These are phyloP conservation scores for Myotis davidii DNA, from an alignment of 2,113 vertebrate genomes.

Conservation along the genomic window DNA sequence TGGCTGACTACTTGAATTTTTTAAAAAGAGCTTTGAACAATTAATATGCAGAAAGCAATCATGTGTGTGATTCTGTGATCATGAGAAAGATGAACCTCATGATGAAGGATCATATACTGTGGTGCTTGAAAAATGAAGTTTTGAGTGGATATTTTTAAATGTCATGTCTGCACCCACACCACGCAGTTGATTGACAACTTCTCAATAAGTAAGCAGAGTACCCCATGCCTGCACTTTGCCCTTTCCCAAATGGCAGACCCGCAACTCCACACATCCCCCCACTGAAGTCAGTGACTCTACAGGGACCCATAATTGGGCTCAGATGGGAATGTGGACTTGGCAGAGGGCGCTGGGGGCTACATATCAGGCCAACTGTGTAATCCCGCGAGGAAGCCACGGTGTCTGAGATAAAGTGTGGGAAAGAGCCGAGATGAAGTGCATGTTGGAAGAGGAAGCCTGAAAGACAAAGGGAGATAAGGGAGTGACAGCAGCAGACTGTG, in stretches of 20 bases:
- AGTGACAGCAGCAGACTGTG: neutral
- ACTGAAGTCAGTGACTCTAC: neutral
- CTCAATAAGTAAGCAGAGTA: neutral
- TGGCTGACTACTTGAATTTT: neutral
- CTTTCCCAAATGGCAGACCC: neutral
- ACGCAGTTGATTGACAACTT: neutral
- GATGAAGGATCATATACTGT: fast-evolving
- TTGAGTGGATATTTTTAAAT: neutral
- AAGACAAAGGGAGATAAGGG: neutral
- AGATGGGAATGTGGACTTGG: neutral
- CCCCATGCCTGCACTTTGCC: neutral
- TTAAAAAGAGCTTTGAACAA: neutral
- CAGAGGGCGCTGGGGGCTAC: neutral
- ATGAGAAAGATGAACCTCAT: neutral
- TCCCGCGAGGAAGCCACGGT: neutral
- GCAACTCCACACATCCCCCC: neutral
- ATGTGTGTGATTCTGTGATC: neutral
- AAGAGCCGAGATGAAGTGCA: neutral
- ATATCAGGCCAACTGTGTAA: neutral
- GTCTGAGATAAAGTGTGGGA: slow-evolving; percentile 32
- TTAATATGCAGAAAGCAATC: neutral
- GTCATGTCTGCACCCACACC: neutral
- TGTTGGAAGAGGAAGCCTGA: neutral
- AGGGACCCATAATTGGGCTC: neutral
- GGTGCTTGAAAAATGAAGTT: neutral